These are phyloP conservation scores for Patella vulgata DNA, from an alignment of 1,140 invertebrate genomes.

Conservation along the genomic window DNA sequence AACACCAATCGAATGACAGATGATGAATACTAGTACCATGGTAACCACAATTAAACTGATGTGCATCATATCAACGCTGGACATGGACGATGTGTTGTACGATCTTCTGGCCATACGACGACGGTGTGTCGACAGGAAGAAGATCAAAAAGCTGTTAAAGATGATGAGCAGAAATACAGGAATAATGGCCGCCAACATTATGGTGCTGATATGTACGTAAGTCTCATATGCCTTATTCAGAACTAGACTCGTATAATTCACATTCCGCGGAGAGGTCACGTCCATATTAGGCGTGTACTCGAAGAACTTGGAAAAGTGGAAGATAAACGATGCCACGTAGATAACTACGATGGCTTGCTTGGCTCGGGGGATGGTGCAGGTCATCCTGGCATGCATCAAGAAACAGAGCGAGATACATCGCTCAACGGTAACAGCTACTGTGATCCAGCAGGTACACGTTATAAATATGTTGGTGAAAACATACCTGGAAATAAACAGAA, in stretches of 20 bases:
- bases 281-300: constrained; percentile 53
- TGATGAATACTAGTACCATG: constrained; percentile 90
- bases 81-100: constrained; percentile 1
- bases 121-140: constrained; percentile 84
- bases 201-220: constrained; percentile 38
- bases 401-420: constrained; percentile 95
- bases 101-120: constrained; percentile 34
- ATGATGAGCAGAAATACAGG: constrained; percentile 91
- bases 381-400: constrained; percentile 82
- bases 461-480: constrained; percentile 85
- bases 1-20: constrained; percentile 74
- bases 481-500: constrained; percentile 67
- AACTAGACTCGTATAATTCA: constrained; percentile 76
- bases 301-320: constrained; percentile 81
- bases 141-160: constrained; percentile 89
- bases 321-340: constrained; percentile 81
- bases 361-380: constrained; percentile 90
- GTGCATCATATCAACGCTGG: constrained; percentile 44
- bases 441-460: constrained; percentile 92
- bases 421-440: constrained; percentile 91
- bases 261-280: constrained; percentile 68
- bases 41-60: constrained; percentile 86
- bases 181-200: constrained; percentile 76
- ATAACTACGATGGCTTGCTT: constrained; percentile 85
- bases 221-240: constrained; percentile 75